phyloP scores from a whole-genome alignment of 92 coral and sea anemone genomes.

The Phenganax stokvisi region DNA sequence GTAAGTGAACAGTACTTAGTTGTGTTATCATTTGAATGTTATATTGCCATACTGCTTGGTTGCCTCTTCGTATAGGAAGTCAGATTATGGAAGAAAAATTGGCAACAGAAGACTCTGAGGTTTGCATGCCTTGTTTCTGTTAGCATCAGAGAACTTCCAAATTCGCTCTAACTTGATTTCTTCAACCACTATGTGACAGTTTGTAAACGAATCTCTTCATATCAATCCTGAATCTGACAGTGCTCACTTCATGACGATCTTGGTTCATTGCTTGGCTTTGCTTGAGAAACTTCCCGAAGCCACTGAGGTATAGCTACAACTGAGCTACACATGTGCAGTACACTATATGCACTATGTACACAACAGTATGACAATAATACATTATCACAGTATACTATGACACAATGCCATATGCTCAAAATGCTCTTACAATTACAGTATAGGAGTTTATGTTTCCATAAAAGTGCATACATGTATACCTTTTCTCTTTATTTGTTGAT shows the following conservation, averaged over 20 bases:
- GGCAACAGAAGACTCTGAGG: constrained; percentile 21
- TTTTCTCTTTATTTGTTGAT: neutral
- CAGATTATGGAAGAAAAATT: constrained; percentile 37
- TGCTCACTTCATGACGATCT: constrained; percentile 81
- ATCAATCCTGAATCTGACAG: constrained; percentile 88
- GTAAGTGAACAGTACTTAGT: constrained; percentile 47
- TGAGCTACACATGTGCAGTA: too few species aligned
- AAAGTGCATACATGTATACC: neutral
- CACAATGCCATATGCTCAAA: too few species aligned
- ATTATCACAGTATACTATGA: too few species aligned
- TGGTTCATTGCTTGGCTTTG: constrained; percentile 80
- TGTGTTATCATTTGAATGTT: neutral
- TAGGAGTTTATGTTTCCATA: neutral
- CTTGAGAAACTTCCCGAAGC: constrained; percentile 95
- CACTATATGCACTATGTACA: too few species aligned
- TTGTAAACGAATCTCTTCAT: constrained; percentile 72
- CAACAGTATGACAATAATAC: too few species aligned
- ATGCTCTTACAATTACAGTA: too few species aligned
- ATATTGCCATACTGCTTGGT: neutral
- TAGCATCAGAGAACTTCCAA: neutral
- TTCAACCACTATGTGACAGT: neutral
- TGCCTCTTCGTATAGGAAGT: constrained; percentile 16
- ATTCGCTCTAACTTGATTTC: neutral
- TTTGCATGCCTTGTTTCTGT: neutral
- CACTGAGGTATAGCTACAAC: constrained; percentile 58